phyloP scores from a whole-genome alignment of 2,113 vertebrate species.

The Mobula birostris region DNA sequence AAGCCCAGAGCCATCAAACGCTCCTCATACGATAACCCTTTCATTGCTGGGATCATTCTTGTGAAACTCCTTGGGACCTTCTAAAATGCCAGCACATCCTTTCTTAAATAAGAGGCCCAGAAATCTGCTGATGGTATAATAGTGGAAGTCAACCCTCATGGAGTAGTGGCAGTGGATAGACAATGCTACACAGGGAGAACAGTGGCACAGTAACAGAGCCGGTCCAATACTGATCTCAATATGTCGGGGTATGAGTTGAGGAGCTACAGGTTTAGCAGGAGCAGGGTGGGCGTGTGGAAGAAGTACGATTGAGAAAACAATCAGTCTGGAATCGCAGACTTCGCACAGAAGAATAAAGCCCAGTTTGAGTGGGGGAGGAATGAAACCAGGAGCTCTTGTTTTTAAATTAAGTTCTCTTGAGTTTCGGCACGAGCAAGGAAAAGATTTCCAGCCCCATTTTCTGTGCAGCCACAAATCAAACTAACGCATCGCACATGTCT shows the following conservation, averaged over 20 bases:
- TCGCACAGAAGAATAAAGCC: not conserved
- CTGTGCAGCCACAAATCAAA: constrained; percentile 34
- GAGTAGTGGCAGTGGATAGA: too few relatives aligned
- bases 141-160: too few relatives aligned
- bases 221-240: not conserved
- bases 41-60: too few relatives aligned
- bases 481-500: constrained; percentile 37
- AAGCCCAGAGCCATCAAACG: too few relatives aligned
- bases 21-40: too few relatives aligned
- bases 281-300: not conserved
- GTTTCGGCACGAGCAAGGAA: constrained; percentile 12
- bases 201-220: not conserved
- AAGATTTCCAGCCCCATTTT: constrained; percentile 27
- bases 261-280: not conserved
- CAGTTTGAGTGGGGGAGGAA: constrained; percentile 2
- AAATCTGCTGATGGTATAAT: too few relatives aligned
- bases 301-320: not conserved
- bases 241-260: not conserved
- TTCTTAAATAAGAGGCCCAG: too few relatives aligned
- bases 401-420: constrained; percentile 28
- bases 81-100: too few relatives aligned
- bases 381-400: constrained; percentile 22
- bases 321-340: not conserved
- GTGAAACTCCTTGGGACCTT: too few relatives aligned
- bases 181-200: too few relatives aligned